Percentiles rank a stretch among this genome's conserved stretches.
phyloP scores from a whole-genome alignment of 2,797 vertebrate genomes.

The Parambassis ranga region DNA sequence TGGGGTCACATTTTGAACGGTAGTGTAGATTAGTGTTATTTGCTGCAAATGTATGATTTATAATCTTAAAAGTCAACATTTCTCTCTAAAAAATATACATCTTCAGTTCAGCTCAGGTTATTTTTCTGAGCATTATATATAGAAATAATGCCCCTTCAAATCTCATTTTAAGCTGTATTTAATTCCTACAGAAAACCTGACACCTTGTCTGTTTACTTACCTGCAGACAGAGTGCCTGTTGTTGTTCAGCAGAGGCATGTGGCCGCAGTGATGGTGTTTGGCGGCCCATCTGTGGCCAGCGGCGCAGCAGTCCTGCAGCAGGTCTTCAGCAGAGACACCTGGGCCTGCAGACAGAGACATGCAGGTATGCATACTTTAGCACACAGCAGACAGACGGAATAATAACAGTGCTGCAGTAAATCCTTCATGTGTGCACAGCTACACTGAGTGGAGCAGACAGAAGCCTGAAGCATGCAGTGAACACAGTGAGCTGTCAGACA shows the following conservation, averaged over 20 bases:
- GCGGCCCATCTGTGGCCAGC: slow-evolving; percentile 90
- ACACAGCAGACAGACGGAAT: slow-evolving; percentile 19
- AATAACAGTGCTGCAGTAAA: slow-evolving; percentile 33
- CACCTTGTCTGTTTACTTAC: slow-evolving; percentile 70
- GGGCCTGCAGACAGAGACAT: slow-evolving; percentile 35
- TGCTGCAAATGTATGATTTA: no score
- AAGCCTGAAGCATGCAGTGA: neutral
- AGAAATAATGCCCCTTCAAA: no score
- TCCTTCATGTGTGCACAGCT: neutral
- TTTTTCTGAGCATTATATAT: no score
- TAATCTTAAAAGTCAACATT: no score
- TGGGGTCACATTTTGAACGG: no score
- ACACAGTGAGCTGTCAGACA: slow-evolving; percentile 8
- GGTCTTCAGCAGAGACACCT: slow-evolving; percentile 76
- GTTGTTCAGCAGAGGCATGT: slow-evolving; percentile 65
- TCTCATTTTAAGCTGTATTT: no score
- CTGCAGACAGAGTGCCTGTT: slow-evolving; percentile 83
- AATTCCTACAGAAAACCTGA: no score
- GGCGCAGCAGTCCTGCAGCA: slow-evolving; percentile 88
- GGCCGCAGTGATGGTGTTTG: slow-evolving; percentile 83
- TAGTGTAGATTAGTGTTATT: no score
- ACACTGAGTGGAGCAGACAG: slow-evolving; percentile 2
- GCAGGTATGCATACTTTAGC: slow-evolving; percentile 33
- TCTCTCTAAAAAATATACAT: no score
- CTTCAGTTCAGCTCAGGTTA: no score